These are phyloP conservation scores for Myotis yumanensis DNA, from an alignment of 2,113 vertebrate genomes.

Conservation along the genomic window DNA sequence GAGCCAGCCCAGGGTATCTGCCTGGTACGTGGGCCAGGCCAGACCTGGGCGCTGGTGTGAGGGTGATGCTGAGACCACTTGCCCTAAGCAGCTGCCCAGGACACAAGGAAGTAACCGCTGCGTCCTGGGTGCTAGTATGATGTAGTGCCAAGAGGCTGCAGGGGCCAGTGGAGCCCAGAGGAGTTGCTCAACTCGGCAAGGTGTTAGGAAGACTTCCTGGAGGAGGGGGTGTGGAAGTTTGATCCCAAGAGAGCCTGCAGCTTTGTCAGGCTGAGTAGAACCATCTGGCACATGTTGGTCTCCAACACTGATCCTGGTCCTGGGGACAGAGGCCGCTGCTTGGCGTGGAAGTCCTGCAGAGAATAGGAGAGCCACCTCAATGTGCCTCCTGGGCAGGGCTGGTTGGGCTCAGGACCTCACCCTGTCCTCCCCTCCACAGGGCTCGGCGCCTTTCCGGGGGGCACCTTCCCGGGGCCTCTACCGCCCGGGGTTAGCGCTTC, in stretches of 20 bases:
- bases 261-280: neutral
- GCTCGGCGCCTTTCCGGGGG: constrained; percentile 70
- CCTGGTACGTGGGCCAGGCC: neutral
- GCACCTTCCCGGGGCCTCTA: constrained; percentile 62
- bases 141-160: rapidly evolving
- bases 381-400: neutral
- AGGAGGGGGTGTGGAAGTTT: neutral
- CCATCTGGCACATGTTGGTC: neutral
- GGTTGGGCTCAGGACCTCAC: neutral
- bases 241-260: neutral
- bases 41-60: neutral
- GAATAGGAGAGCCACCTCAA: neutral
- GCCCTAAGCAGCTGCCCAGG: no score
- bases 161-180: neutral
- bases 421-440: neutral
- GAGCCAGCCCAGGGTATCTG: neutral
- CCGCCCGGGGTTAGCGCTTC: constrained; percentile 68
- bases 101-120: neutral
- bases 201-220: neutral
- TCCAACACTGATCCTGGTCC: neutral
- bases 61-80: neutral
- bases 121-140: no score
- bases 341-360: neutral
- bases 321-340: neutral
- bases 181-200: rapidly evolving